Conservation (phyloP, 2,888 invertebrate species). For the Teinopalpus imperialis region DNA sequence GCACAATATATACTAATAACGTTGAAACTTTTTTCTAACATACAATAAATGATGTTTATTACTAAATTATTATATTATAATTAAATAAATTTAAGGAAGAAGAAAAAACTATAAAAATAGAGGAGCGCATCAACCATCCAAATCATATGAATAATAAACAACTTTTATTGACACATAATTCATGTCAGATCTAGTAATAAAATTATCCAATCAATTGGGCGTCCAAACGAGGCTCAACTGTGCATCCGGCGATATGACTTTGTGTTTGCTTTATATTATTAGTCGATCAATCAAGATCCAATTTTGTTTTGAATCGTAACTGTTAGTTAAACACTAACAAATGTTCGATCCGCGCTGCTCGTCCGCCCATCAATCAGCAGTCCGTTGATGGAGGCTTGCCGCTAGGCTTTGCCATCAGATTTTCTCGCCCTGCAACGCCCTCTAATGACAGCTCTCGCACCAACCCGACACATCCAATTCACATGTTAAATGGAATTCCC, state of each 20-base stretch:
- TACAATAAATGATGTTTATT: too few species aligned
- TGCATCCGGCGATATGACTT: conserved; percentile 35
- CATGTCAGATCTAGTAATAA: conserved; percentile 5
- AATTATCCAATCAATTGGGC: conserved; percentile 25
- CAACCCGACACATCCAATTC: conserved; percentile 74
- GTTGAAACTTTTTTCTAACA: too few species aligned
- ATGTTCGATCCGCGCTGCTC: conserved; percentile 55
- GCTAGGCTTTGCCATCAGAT: conserved; percentile 37
- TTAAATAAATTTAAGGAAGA: too few species aligned
- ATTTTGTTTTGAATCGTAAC: conserved; percentile 74
- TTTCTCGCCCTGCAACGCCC: conserved; percentile 43
- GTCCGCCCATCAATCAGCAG: conserved; percentile 69
- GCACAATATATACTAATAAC: too few species aligned
- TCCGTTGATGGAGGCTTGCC: conserved; percentile 46
- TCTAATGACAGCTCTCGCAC: conserved; percentile 64
- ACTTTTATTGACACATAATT: conserved; percentile 4
- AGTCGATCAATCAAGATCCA: conserved; percentile 79
- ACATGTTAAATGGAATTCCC: conserved; percentile 80
- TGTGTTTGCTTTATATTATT: conserved; percentile 78
- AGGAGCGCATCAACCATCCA: too few species aligned
- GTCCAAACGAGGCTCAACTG: conserved; percentile 49
- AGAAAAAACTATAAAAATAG: too few species aligned
- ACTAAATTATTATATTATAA: too few species aligned
- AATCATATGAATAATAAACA: not conserved
- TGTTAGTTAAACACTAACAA: conserved; percentile 78